phyloP scores from a whole-genome alignment of 2,888 invertebrate genomes.

The Lycophotia porphyrea region DNA sequence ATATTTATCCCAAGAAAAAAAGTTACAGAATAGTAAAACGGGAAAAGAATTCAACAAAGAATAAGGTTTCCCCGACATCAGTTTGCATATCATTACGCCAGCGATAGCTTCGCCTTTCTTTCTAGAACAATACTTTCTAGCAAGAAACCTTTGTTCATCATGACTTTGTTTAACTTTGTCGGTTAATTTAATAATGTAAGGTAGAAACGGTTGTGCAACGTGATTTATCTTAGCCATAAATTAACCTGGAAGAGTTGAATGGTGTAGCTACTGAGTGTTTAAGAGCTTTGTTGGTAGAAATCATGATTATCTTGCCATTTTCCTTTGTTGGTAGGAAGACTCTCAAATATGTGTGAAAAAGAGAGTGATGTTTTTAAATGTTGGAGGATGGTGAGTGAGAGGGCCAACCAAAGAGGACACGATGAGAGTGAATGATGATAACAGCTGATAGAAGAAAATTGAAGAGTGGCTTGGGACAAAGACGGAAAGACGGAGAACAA shows the following conservation, averaged over 20 bases:
- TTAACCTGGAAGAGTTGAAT: slow-evolving; percentile 12
- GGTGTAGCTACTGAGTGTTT: neutral
- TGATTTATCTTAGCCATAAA: slow-evolving; percentile 35
- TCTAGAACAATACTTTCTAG: slow-evolving; percentile 54
- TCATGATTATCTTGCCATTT: no score
- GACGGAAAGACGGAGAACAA: no score
- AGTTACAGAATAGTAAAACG: slow-evolving; percentile 43
- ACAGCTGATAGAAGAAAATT: no score
- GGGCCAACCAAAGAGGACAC: neutral
- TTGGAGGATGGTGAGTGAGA: neutral
- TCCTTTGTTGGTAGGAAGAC: neutral
- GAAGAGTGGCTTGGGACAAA: no score
- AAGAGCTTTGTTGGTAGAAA: neutral
- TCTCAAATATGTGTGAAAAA: neutral
- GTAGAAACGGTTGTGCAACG: slow-evolving; percentile 1
- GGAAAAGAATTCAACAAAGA: slow-evolving; percentile 57
- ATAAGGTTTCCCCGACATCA: slow-evolving; percentile 50
- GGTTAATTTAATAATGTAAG: slow-evolving; percentile 41
- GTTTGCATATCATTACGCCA: slow-evolving; percentile 66
- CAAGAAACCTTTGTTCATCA: slow-evolving; percentile 50
- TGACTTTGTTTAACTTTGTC: slow-evolving; percentile 52
- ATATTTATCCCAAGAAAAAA: slow-evolving; percentile 6
- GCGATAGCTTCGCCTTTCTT: slow-evolving; percentile 54
- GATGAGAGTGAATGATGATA: no score
- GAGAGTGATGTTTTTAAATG: neutral